A percentile compares a stretch with the other conserved stretches of the same genome.
These are phyloP conservation scores for Andrena bucephala DNA, from an alignment of 2,888 invertebrate species.

Conservation along the genomic window DNA sequence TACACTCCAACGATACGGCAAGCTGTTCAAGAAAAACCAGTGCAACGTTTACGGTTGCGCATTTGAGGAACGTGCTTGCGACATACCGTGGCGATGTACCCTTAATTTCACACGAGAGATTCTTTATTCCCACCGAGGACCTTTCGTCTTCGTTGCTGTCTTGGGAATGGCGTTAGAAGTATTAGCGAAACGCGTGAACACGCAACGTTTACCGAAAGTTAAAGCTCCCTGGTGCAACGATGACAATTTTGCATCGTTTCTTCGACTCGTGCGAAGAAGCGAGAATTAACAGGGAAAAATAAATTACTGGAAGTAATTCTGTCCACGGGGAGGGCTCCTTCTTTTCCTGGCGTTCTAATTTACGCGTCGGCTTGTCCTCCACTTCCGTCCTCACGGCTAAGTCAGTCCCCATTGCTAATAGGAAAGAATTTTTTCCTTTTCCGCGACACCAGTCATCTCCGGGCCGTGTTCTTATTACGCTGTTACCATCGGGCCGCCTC, in stretches of 20 bases:
- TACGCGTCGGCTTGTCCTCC: slow-evolving; percentile 61
- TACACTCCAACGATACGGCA: slow-evolving; percentile 59
- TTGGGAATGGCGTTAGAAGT: background rate
- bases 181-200: background rate
- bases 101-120: slow-evolving; percentile 2
- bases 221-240: background rate
- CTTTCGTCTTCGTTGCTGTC: background rate
- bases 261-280: slow-evolving; percentile 23
- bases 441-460: slow-evolving; percentile 71
- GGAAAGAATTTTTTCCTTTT: slow-evolving; percentile 65
- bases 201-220: background rate
- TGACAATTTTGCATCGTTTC: slow-evolving; percentile 29
- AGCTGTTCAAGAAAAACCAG: slow-evolving; percentile 47
- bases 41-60: slow-evolving; percentile 20
- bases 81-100: background rate
- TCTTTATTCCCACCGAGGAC: background rate
- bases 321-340: slow-evolving; percentile 44
- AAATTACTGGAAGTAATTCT: slow-evolving; percentile 68
- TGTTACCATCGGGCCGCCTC: slow-evolving; percentile 71
- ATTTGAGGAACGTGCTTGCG: slow-evolving; percentile 14
- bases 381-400: slow-evolving; percentile 54
- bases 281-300: slow-evolving; percentile 51
- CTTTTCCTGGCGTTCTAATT: slow-evolving; percentile 63
- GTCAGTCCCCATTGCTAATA: slow-evolving; percentile 65
- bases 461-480: slow-evolving; percentile 76